Conservation (phyloP, 2,113 vertebrate genomes). For the Equus przewalskii region DNA sequence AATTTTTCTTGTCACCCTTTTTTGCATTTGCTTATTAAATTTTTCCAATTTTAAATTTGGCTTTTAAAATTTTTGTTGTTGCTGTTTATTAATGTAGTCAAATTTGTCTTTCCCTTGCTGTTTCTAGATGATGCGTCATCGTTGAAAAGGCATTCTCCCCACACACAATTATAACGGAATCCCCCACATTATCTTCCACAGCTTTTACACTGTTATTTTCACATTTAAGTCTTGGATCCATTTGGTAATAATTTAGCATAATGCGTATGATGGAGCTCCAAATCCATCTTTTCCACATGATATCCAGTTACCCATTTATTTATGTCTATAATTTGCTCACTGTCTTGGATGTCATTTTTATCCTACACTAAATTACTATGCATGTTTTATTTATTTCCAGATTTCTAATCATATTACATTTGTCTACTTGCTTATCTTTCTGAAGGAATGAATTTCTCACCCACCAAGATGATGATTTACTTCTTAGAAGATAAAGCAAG, state of each 20-base stretch:
- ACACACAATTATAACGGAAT: background rate
- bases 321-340: background rate
- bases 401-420: background rate
- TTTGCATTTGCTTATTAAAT: background rate
- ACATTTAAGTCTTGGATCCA: background rate
- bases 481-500: background rate
- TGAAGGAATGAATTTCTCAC: slow-evolving; percentile 9
- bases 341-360: background rate
- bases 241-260: background rate
- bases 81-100: background rate
- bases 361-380: background rate
- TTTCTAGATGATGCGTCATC: background rate
- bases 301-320: background rate
- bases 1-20: background rate
- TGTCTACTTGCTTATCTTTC: background rate
- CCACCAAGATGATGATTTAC: background rate
- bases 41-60: background rate
- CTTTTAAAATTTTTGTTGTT: background rate
- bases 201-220: background rate
- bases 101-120: background rate
- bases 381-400: background rate
- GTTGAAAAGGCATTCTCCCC: background rate
- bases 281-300: background rate
- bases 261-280: background rate
- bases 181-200: background rate